phyloP scores from a whole-genome alignment of 2,113 vertebrate genomes.

The Laterallus jamaicensis region DNA sequence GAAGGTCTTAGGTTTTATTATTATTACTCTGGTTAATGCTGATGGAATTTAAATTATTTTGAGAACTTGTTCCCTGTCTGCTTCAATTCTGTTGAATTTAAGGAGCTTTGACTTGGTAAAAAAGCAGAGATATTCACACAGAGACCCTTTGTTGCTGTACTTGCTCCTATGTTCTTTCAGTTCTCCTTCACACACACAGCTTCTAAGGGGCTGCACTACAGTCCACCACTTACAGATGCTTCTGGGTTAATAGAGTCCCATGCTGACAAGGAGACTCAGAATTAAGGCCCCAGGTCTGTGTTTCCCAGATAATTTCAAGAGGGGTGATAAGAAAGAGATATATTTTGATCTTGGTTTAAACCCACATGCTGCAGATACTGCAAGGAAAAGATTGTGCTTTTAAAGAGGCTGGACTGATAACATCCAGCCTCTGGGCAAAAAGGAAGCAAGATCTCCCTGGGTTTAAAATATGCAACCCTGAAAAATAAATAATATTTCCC shows the following conservation, averaged over 20 bases:
- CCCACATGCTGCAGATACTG: neutral
- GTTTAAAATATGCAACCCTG: neutral
- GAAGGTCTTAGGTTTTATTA: neutral
- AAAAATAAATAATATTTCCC: neutral
- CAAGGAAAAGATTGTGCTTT: neutral
- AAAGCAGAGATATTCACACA: neutral
- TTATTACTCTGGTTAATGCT: neutral
- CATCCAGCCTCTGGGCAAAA: neutral
- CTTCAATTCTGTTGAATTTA: neutral
- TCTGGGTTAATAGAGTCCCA: neutral
- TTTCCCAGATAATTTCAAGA: neutral
- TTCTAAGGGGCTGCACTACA: neutral
- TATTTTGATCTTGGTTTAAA: neutral
- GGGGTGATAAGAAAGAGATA: neutral
- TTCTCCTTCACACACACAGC: neutral
- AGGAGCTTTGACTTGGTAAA: neutral
- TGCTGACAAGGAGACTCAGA: neutral
- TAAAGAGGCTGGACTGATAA: neutral
- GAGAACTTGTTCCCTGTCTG: neutral
- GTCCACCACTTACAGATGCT: neutral
- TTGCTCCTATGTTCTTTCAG: neutral
- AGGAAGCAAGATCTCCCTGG: neutral
- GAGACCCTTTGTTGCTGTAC: neutral
- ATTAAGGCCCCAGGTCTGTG: neutral
- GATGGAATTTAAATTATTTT: slow-evolving; percentile 30